phyloP scores from a whole-genome alignment of 1,140 invertebrate genomes.

The Phortica variegata region DNA sequence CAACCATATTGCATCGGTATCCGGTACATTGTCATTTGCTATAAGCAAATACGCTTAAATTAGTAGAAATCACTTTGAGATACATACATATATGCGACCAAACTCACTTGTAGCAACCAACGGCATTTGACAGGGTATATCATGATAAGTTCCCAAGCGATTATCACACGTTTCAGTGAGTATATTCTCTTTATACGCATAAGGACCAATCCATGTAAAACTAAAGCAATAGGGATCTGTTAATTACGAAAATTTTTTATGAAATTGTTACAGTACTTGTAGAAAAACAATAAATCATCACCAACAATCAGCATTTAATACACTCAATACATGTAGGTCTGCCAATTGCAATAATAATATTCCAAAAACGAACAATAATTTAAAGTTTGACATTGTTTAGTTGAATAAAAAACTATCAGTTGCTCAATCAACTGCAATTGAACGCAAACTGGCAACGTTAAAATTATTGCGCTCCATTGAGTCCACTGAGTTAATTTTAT shows the following conservation, averaged over 20 bases:
- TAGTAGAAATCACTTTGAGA: not conserved
- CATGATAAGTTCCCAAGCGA: conserved; percentile 34
- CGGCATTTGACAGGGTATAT: conserved; percentile 41
- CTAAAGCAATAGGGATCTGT: conserved; percentile 45
- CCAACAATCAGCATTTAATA: conserved; percentile 27
- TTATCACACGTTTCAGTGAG: conserved; percentile 29
- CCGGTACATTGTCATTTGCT: conserved; percentile 44
- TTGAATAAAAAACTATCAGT: conserved; percentile 5
- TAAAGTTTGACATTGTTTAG: too few species aligned
- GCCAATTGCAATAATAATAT: conserved; percentile 21
- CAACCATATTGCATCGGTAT: conserved; percentile 38
- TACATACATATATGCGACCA: not conserved
- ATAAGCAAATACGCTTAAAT: not conserved
- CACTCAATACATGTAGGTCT: too few species aligned
- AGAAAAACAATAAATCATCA: conserved; percentile 1
- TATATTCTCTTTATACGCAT: conserved; percentile 37
- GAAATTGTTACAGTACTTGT: not conserved
- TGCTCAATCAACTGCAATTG: conserved; percentile 13
- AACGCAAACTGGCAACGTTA: conserved; percentile 8
- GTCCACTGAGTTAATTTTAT: conserved; percentile 7
- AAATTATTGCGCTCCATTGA: conserved; percentile 21
- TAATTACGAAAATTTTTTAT: not conserved
- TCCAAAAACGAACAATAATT: conserved; percentile 8
- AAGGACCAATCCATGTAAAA: conserved; percentile 49
- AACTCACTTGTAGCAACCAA: conserved; percentile 37